phyloP scores from a whole-genome alignment of 2,888 invertebrate species.

The Drosophila mimica region DNA sequence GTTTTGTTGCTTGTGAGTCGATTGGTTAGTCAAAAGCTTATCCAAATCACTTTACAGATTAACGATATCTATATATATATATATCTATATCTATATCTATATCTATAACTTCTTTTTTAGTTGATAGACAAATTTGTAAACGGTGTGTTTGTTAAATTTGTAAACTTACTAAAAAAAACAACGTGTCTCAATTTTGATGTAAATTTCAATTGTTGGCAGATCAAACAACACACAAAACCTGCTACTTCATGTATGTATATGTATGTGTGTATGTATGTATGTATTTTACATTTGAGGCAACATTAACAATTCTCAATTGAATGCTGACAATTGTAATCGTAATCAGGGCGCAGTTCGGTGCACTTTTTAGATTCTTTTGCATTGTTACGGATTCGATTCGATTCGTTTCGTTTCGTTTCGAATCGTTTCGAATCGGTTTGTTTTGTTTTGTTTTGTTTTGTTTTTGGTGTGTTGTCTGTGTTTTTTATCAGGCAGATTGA shows the following conservation, averaged over 20 bases:
- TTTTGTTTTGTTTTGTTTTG: slow-evolving; percentile 28
- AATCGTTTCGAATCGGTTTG: slow-evolving; percentile 9
- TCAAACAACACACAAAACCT: no score
- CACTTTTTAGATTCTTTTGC: slow-evolving; percentile 49
- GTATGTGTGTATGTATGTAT: not conserved
- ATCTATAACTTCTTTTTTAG: no score
- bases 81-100: no score
- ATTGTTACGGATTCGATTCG: slow-evolving; percentile 36
- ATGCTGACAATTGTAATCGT: slow-evolving; percentile 3
- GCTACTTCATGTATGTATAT: not conserved
- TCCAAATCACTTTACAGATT: no score
- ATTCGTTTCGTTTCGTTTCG: slow-evolving; percentile 30
- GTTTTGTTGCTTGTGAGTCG: no score
- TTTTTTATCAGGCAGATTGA: slow-evolving; percentile 46
- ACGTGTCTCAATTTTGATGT: no score
- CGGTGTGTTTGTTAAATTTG: no score
- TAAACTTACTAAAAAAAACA: no score
- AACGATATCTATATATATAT: no score
- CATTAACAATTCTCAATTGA: not conserved
- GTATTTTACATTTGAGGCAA: not conserved
- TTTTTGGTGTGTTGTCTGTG: slow-evolving; percentile 6
- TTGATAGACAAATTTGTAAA: no score
- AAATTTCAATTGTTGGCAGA: no score
- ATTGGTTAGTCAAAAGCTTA: no score
- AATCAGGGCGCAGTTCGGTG: slow-evolving; percentile 51